Evolutionary conservation across 2,797 vertebrate genomes (phyloP), one percentile per base, ranked within the genome.

Genomic region (Botia kubotai): DNA sequence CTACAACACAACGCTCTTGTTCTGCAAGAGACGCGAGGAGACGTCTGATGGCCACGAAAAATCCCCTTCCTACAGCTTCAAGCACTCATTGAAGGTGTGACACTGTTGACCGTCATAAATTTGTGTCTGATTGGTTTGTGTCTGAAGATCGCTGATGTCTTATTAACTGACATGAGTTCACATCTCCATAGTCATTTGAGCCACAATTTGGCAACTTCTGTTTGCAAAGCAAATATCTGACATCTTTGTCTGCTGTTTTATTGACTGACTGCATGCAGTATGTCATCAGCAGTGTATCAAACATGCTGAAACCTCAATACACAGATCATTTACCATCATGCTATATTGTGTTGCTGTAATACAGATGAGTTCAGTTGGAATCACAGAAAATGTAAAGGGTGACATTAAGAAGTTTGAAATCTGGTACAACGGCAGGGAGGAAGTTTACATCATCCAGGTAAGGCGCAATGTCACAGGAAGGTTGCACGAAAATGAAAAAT

Each of bases 381-480:
- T 99, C 92, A 98, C 96, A 55, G 96, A 98, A 90, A 94, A 96
- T 57, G 94, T 97, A 70, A 98, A 98, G 92, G 93, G 97, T 0
- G 95, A 97, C 89, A 93, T 86, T 85, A 98, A 96, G 90, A 99
- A 98, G 88, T 98, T 99, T 91, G 97, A 98, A 89, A 95, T 99
- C 82, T 96, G 97, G 95, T 97, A 93, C 90, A 97, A 93, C 4
- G 96, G 96, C 79, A 94, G 97, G 92, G 96, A 97, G 83, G 97
- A 98, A 83, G 97, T 98, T 73, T 98, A 98, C 89, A 97, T 98
- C 77, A 94, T 97, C 82, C 97, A 99, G 97, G 97, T 98, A 92
- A 87, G 43, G 17, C 5, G 11, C 19, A 66, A 39, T 11, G 5
- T 33, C 14, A 46, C 43, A 46, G 43, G 10, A 46, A 46, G 43